Conservation (phyloP, 2,888 invertebrate genomes). For the Tetropium fuscum region DNA sequence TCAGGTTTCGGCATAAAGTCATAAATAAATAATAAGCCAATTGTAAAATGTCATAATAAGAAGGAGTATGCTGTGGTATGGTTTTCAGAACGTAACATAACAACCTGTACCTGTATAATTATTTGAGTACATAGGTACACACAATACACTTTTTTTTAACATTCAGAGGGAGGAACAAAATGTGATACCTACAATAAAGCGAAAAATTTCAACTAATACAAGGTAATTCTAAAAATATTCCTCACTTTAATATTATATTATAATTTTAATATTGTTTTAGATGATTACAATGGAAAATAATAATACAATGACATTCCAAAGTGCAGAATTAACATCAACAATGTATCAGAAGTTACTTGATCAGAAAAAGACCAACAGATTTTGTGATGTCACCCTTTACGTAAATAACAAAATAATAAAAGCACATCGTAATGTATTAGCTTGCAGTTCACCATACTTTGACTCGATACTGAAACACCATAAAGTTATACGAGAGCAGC, state of each 20-base stretch:
- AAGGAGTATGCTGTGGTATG: too few species aligned
- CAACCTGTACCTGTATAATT: too few species aligned
- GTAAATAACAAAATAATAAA: conserved; percentile 71
- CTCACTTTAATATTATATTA: neutral
- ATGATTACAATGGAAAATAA: conserved; percentile 59
- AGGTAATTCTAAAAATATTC: neutral
- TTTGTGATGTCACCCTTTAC: conserved; percentile 73
- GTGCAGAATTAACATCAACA: conserved; percentile 59
- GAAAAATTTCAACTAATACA: too few species aligned
- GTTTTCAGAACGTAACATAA: too few species aligned
- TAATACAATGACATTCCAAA: conserved; percentile 62
- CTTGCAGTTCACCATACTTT: conserved; percentile 75
- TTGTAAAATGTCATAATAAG: too few species aligned
- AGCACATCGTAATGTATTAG: conserved; percentile 73
- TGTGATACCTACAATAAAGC: too few species aligned
- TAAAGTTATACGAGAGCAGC: conserved; percentile 68
- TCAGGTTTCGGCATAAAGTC: too few species aligned
- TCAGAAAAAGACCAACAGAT: conserved; percentile 70
- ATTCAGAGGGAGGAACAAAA: too few species aligned
- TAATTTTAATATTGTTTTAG: conserved; percentile 40
- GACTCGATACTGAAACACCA: conserved; percentile 71
- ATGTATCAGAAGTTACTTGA: conserved; percentile 63
- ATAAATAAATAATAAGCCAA: too few species aligned
- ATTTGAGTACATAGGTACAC: too few species aligned
- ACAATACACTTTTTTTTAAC: too few species aligned